Conservation (phyloP, 2,888 invertebrate species). For the Cheilosia scutellata region DNA sequence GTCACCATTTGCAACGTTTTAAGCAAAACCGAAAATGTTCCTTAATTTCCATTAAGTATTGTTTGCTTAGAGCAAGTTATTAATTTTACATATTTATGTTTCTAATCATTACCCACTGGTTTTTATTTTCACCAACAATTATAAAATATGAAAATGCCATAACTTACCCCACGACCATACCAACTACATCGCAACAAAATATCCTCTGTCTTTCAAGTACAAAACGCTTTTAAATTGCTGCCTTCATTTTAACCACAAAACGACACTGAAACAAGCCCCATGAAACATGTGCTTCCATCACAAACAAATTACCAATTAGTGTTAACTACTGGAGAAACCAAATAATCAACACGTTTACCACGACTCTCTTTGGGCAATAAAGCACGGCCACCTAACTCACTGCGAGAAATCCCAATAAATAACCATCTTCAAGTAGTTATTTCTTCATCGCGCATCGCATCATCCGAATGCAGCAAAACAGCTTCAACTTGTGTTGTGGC, state of each 20-base stretch:
- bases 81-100: too few relatives aligned
- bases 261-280: conserved; percentile 37
- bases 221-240: conserved; percentile 37
- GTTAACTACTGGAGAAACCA: conserved; percentile 69
- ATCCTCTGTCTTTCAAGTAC: conserved; percentile 1
- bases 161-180: background rate
- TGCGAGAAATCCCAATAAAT: conserved; percentile 65
- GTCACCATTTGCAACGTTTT: too few relatives aligned
- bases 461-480: conserved; percentile 57
- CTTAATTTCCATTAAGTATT: too few relatives aligned
- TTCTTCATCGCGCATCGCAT: conserved; percentile 68
- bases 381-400: conserved; percentile 50
- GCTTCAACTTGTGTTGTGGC: conserved; percentile 58
- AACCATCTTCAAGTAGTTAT: conserved; percentile 64
- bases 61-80: too few relatives aligned
- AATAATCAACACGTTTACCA: conserved; percentile 70
- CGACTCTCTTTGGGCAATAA: conserved; percentile 53
- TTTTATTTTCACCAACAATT: conserved; percentile 22
- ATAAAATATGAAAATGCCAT: conserved; percentile 27
- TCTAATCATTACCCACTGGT: too few relatives aligned
- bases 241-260: conserved; percentile 37
- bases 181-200: conserved; percentile 2
- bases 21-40: too few relatives aligned
- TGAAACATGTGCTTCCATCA: conserved; percentile 63
- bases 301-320: conserved; percentile 73